phyloP scores from a whole-genome alignment of 2,113 vertebrate species.

The Brienomyrus longianalis region DNA sequence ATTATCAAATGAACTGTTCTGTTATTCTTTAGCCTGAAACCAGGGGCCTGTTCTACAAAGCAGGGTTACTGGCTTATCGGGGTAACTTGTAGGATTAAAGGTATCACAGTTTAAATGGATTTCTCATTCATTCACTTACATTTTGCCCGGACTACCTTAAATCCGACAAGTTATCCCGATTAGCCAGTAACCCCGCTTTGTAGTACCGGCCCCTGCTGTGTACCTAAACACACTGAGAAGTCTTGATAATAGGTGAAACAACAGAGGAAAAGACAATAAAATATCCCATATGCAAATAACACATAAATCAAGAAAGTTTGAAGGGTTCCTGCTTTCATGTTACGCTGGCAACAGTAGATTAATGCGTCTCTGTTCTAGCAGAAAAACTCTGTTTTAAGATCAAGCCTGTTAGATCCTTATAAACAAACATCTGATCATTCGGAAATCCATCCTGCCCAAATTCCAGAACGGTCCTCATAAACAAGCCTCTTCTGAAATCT shows the following conservation, averaged over 20 bases:
- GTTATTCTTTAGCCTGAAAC: neutral
- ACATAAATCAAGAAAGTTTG: neutral
- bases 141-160: too few species aligned
- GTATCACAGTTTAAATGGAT: too few species aligned
- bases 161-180: too few species aligned
- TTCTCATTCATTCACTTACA: too few species aligned
- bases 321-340: neutral
- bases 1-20: neutral
- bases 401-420: neutral
- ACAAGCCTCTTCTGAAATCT: neutral
- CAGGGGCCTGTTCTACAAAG: too few species aligned
- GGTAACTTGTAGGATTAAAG: too few species aligned
- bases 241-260: neutral
- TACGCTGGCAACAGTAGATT: neutral
- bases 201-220: neutral
- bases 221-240: neutral
- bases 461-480: neutral
- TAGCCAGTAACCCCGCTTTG: too few species aligned
- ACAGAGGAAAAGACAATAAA: neutral
- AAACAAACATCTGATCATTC: neutral
- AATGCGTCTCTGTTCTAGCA: neutral
- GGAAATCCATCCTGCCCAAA: neutral
- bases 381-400: neutral
- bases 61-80: too few species aligned
- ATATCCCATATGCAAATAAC: neutral